phyloP scores from a whole-genome alignment of 1,140 invertebrate genomes.

The Bombus vancouverensis region DNA sequence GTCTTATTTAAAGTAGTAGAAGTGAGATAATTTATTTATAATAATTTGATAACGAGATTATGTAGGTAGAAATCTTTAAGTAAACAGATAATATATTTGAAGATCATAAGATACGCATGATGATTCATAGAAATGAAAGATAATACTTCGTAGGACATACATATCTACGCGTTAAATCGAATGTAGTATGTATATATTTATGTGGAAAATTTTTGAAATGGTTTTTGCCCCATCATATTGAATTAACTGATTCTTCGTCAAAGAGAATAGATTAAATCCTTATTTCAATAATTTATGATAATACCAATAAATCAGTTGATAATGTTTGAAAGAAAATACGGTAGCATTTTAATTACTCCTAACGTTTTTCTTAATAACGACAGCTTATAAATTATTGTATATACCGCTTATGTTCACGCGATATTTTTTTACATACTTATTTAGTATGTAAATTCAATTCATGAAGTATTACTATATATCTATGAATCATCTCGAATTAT shows the following conservation, averaged over 20 bases:
- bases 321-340: not conserved
- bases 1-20: not conserved
- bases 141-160: not conserved
- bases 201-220: not conserved
- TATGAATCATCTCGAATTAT: not conserved
- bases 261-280: not conserved
- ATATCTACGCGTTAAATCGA: not conserved
- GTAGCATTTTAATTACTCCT: not conserved
- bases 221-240: not conserved
- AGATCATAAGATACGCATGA: not conserved
- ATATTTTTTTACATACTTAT: conserved; percentile 5
- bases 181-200: not conserved
- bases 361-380: not conserved
- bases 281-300: conserved; percentile 2
- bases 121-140: conserved; percentile 16
- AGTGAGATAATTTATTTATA: not conserved
- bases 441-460: conserved; percentile 5
- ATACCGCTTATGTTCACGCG: not conserved
- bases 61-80: not conserved
- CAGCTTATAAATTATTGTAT: not conserved
- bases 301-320: not conserved
- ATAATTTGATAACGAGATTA: not conserved
- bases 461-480: not conserved
- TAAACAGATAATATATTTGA: not conserved
- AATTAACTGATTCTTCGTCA: not conserved